Percentiles rank a stretch among this genome's conserved stretches.
These are phyloP conservation scores for Zoroaster sp. DNA, from an alignment of 53 echinoderm and acorn worm species.

Conservation along the genomic window DNA sequence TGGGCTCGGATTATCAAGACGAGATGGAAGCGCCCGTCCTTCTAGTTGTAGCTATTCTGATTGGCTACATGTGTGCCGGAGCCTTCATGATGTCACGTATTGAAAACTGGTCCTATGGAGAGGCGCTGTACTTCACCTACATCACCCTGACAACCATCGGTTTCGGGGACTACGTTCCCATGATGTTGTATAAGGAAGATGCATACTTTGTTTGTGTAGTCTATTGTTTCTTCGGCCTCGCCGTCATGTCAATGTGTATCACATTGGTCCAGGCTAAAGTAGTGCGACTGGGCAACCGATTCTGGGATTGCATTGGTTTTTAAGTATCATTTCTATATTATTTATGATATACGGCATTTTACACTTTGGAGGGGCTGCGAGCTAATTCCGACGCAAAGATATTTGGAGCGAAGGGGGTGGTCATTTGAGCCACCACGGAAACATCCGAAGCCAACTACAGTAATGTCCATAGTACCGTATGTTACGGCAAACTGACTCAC, in stretches of 20 bases:
- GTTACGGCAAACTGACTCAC: too few relatives aligned
- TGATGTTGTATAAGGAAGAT: slow-evolving; percentile 56
- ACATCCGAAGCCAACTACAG: too few relatives aligned
- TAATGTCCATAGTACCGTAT: too few relatives aligned
- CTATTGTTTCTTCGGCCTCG: slow-evolving; percentile 75
- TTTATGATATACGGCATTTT: too few relatives aligned
- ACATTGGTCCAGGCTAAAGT: slow-evolving; percentile 76
- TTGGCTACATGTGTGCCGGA: slow-evolving; percentile 65
- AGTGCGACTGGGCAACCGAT: slow-evolving; percentile 6
- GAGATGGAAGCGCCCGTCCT: slow-evolving; percentile 73
- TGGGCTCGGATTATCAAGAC: neutral
- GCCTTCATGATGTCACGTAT: slow-evolving; percentile 57
- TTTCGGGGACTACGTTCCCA: slow-evolving; percentile 75
- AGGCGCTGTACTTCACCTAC: slow-evolving; percentile 77
- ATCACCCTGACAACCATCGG: slow-evolving; percentile 91
- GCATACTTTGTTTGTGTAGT: slow-evolving; percentile 69
- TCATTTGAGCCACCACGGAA: too few relatives aligned
- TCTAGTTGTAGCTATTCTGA: slow-evolving; percentile 66
- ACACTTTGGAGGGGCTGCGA: too few relatives aligned
- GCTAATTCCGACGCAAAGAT: too few relatives aligned
- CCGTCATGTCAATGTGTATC: slow-evolving; percentile 89
- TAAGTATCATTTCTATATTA: too few relatives aligned
- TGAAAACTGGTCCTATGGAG: slow-evolving; percentile 69
- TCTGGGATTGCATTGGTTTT: slow-evolving; percentile 49
- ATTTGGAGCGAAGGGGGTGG: too few relatives aligned